Base-by-base conservation (phyloP, 23 tunicate genomes). In the Aplidium turbinatum region DNA sequence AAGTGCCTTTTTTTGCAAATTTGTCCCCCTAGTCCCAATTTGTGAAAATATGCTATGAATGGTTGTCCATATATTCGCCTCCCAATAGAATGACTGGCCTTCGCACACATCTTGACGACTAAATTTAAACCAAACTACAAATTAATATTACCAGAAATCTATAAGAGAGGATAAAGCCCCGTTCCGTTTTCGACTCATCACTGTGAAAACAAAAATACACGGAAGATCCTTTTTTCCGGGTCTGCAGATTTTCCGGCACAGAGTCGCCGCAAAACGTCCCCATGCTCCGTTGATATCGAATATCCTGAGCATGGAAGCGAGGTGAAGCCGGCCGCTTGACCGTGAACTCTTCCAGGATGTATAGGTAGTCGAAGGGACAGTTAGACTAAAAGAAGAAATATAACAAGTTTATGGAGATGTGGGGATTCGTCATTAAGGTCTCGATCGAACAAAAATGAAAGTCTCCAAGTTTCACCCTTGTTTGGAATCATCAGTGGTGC, bases 281-380 rank as follows among this genome's bases (percentile, higher is more conserved):
- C 76, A 82, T 70, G 38, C 22, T 58, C 38, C 35, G 34, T 23
- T 65, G 84, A 28, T 11, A 25, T 9, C 36, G 9, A 50, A 36
- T 3, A 21, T 35, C 31, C 26, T 6, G 35, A 33, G 34, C 47
- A n/a, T n/a, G 7, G 40, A 30, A 2, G 26, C 23, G 19, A 19
- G 11, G 3, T 36, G 35, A 4, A 56, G 31, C 9, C 18, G 67
- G 23, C 26, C 27, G 60, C 57, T 25, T 20, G 1, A 61, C 68
- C 18, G 27, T 26, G 11, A n/a, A 62, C 36, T 73, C 63, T 35
- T 89, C 96, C 51, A 57, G 70, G 11, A 89, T 63, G 78, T 82
- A 72, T 25, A 89, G 79, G 36, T 53, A 75, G 62, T 89, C 96
- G 73, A 80, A 87, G 29, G 71, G 80, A 50, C 94, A 87, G 29